Evolutionary conservation across 2,797 vertebrate genomes (phyloP).

Genomic region (Coregonus sp.): DNA sequence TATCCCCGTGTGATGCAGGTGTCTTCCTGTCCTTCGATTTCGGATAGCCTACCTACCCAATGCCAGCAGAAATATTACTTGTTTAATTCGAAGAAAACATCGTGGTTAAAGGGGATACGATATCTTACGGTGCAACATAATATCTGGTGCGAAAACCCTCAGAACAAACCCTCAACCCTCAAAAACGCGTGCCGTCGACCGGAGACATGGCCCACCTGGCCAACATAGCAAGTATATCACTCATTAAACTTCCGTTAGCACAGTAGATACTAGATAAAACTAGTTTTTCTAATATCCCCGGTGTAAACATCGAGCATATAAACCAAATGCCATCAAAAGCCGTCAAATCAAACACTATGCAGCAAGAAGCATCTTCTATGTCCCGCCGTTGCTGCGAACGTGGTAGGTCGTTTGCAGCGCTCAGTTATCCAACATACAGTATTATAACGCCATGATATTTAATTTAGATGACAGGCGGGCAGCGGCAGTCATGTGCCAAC

Average conservation of each 20-base stretch:
- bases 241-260: not conserved
- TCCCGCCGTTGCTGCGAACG: not conserved
- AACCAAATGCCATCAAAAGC: not conserved
- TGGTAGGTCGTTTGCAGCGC: not conserved
- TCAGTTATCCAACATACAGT: not conserved
- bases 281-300: not conserved
- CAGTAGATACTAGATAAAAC: not conserved
- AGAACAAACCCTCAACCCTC: not conserved
- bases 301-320: not conserved
- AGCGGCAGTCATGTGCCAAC: not conserved
- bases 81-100: not conserved
- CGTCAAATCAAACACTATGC: not conserved
- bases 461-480: not conserved
- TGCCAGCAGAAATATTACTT: not conserved
- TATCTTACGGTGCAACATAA: not conserved
- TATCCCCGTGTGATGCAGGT: slow-evolving; percentile 46
- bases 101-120: not conserved
- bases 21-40: slow-evolving; percentile 23
- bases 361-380: not conserved
- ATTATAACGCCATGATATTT: not conserved
- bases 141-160: not conserved
- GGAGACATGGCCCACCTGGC: not conserved
- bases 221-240: not conserved
- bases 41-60: not conserved
- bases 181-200: not conserved